These are phyloP conservation scores for Iguana delicatissima DNA, from an alignment of 2,797 vertebrate genomes.

Conservation along the genomic window DNA sequence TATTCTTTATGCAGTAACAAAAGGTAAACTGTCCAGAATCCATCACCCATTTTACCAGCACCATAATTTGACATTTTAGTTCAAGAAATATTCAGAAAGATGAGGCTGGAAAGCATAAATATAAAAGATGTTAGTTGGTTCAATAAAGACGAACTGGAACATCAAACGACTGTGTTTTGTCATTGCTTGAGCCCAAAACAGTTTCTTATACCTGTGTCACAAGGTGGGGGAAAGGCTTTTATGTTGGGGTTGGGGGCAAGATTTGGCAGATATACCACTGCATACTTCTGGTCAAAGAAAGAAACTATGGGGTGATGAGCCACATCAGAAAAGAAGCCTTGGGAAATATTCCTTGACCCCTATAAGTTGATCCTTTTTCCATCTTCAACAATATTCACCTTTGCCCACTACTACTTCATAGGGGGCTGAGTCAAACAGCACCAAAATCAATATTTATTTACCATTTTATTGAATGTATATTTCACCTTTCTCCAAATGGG, in stretches of 20 bases:
- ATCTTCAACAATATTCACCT: background rate
- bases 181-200: background rate
- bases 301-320: background rate
- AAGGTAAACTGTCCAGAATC: conserved; percentile 25
- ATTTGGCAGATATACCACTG: background rate
- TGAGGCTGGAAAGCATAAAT: background rate
- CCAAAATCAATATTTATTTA: background rate
- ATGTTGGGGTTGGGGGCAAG: background rate
- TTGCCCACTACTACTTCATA: background rate
- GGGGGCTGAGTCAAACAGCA: background rate
- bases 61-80: background rate
- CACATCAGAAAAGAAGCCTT: background rate
- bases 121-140: background rate
- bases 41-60: background rate
- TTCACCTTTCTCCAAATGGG: no score
- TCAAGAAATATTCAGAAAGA: background rate
- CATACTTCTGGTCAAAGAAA: background rate
- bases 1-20: conserved; percentile 23
- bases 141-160: background rate
- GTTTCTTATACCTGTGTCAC: background rate
- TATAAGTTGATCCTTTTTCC: background rate
- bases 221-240: background rate
- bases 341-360: background rate
- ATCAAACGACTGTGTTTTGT: background rate
- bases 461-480: no score